Percentiles rank a stretch among this genome's conserved stretches.
phyloP scores from a whole-genome alignment of 2,888 invertebrate genomes.

The Ashinkailepas kermadecensis region DNA sequence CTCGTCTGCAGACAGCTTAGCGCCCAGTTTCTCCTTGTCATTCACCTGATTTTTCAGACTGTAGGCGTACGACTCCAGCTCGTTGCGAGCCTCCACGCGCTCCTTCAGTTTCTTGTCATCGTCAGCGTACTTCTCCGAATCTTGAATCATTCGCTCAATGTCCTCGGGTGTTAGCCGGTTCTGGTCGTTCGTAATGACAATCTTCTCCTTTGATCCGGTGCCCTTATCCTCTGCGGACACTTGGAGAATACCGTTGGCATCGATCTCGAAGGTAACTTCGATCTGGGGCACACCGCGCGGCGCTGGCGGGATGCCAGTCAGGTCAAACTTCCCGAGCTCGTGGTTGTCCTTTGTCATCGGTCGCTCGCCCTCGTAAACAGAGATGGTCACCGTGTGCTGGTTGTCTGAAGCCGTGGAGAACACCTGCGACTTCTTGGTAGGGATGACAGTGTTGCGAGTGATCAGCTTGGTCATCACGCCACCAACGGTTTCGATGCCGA shows the following conservation, averaged over 20 bases:
- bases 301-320: conserved; percentile 93
- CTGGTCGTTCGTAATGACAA: conserved; percentile 97
- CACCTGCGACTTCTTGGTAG: conserved; percentile 97
- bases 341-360: conserved; percentile 99
- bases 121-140: conserved; percentile 97
- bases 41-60: conserved; percentile 92
- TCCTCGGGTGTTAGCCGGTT: conserved; percentile 95
- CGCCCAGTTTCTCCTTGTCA: conserved; percentile 94
- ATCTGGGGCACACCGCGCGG: conserved; percentile 89
- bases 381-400: conserved; percentile 97
- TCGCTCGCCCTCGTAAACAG: conserved; percentile 97
- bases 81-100: conserved; percentile 90
- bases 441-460: conserved; percentile 95
- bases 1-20: conserved; percentile 79
- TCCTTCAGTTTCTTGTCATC: conserved; percentile 97
- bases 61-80: conserved; percentile 94
- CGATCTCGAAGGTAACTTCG: conserved; percentile 90
- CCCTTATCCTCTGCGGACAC: conserved; percentile 99
- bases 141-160: conserved; percentile 97
- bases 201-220: conserved; percentile 91
- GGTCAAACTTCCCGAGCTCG: conserved; percentile 93
- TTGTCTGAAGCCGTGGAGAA: conserved; percentile 99
- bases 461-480: conserved; percentile 99
- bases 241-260: conserved; percentile 88
- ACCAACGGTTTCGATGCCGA: conserved; percentile 99